Percentiles rank a stretch among this genome's conserved stretches.
These are phyloP conservation scores for Holacanthella duospinosa DNA, from an alignment of 2,888 invertebrate species.

Conservation along the genomic window DNA sequence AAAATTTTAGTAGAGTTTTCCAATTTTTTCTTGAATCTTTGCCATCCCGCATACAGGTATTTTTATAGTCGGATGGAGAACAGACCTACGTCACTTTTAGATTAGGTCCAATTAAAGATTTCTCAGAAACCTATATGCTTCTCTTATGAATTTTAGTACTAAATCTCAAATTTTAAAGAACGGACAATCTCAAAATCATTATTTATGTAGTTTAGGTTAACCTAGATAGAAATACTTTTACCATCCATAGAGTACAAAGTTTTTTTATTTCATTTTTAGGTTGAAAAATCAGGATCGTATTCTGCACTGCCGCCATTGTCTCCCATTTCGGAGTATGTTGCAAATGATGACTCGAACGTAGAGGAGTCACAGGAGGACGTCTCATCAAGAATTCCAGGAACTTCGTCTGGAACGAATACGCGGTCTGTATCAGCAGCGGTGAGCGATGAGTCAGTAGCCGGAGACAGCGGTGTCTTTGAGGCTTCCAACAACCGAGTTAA, in stretches of 20 bases:
- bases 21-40: slow-evolving; percentile 7
- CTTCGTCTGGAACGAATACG: slow-evolving; percentile 60
- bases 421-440: slow-evolving; percentile 90
- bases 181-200: too few species aligned
- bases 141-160: too few species aligned
- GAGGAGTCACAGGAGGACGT: slow-evolving; percentile 42
- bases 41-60: too few species aligned
- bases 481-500: slow-evolving; percentile 56
- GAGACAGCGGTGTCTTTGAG: slow-evolving; percentile 85
- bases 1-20: slow-evolving; percentile 5
- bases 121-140: too few species aligned
- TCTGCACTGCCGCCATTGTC: slow-evolving; percentile 53
- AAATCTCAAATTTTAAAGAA: too few species aligned
- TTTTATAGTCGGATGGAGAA: too few species aligned
- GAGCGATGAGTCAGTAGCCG: slow-evolving; percentile 93
- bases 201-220: too few species aligned
- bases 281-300: slow-evolving; percentile 30
- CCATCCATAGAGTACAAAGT: too few species aligned
- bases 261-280: too few species aligned
- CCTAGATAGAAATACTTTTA: too few species aligned
- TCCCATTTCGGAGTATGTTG: slow-evolving; percentile 76
- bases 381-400: slow-evolving; percentile 42
- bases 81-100: too few species aligned
- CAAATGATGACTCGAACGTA: slow-evolving; percentile 39
- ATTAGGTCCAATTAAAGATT: too few species aligned